Conservation (phyloP, 2,113 vertebrate genomes). For the Pipra filicauda region DNA sequence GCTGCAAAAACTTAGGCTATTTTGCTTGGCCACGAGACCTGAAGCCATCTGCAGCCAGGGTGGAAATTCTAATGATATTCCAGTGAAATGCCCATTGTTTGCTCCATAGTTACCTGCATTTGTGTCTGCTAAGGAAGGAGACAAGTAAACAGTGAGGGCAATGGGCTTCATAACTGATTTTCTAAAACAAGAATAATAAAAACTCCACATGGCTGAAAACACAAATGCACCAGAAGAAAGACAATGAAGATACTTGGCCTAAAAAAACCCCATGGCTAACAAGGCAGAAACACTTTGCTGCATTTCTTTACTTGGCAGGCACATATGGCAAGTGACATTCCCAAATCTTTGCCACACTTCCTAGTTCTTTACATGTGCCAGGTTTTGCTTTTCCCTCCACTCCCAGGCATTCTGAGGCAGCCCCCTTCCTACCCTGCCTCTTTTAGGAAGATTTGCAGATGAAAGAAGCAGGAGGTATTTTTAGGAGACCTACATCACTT, state of each 20-base stretch:
- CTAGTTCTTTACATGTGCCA: background rate
- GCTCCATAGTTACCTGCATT: background rate
- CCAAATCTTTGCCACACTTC: background rate
- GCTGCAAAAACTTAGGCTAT: background rate
- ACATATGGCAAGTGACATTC: conserved; percentile 6
- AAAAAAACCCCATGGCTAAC: background rate
- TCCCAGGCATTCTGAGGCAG: background rate
- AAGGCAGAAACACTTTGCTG: background rate
- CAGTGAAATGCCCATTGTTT: background rate
- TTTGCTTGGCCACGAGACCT: background rate
- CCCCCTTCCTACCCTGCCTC: background rate
- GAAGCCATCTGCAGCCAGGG: background rate
- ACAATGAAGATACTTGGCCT: background rate
- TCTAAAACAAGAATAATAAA: background rate
- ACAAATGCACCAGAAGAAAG: background rate
- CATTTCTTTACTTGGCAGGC: background rate
- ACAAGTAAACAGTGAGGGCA: background rate
- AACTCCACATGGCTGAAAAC: background rate
- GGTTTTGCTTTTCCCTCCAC: background rate
- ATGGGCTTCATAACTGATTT: background rate
- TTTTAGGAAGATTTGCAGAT: background rate
- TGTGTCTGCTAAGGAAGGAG: background rate
- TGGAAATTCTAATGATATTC: background rate
- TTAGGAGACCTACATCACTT: background rate
- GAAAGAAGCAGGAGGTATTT: background rate